These are phyloP conservation scores for Marmota flaviventris DNA, from an alignment of 2,113 vertebrate genomes.

Conservation along the genomic window DNA sequence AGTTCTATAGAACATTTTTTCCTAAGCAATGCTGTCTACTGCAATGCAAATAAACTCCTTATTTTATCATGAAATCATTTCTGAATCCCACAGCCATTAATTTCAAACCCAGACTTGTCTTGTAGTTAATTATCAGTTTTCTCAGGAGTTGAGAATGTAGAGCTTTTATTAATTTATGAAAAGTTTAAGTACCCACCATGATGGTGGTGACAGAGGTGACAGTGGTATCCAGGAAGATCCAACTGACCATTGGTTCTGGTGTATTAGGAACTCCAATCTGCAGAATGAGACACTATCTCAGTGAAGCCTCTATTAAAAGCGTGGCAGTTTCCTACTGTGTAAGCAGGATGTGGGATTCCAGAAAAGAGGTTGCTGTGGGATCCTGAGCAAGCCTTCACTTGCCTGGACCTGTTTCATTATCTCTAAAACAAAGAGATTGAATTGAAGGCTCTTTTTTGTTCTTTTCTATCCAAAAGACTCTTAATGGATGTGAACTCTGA, in stretches of 20 bases:
- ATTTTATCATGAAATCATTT: slow-evolving; percentile 70
- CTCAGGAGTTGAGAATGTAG: background rate
- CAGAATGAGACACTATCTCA: background rate
- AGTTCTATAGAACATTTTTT: background rate
- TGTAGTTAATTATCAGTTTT: slow-evolving; percentile 16
- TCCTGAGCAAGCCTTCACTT: background rate
- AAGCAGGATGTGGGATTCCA: background rate
- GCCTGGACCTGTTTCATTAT: background rate
- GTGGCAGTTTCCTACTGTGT: background rate
- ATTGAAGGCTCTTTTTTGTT: background rate
- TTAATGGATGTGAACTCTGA: background rate
- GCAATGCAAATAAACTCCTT: slow-evolving; percentile 41
- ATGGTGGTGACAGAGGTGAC: too few relatives aligned
- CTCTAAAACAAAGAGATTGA: slow-evolving; percentile 15
- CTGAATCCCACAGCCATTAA: slow-evolving; percentile 61
- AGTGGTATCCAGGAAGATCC: background rate
- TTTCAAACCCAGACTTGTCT: slow-evolving; percentile 73
- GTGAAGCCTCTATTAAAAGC: background rate
- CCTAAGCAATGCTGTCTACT: slow-evolving; percentile 2
- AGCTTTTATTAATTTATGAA: background rate
- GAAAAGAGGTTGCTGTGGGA: background rate
- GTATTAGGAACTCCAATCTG: background rate
- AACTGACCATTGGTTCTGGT: accelerated
- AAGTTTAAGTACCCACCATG: background rate
- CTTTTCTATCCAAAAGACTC: background rate